These are phyloP conservation scores for Uropsilus gracilis DNA, from an alignment of 2,113 vertebrate genomes.

Conservation along the genomic window DNA sequence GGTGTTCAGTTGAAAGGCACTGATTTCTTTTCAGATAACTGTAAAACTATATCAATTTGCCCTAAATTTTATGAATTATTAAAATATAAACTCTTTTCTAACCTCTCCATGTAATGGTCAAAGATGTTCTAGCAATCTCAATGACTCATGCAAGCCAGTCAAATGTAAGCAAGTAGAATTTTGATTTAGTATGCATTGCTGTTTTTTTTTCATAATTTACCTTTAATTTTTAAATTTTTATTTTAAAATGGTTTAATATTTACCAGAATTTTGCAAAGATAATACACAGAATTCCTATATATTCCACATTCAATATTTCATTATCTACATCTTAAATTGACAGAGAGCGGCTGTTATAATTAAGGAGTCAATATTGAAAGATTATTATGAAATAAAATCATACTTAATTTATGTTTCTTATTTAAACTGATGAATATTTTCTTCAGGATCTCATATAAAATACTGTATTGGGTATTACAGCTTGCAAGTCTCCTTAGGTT, in stretches of 20 bases:
- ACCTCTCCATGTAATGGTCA: not conserved
- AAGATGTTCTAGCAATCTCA: not conserved
- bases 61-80: not conserved
- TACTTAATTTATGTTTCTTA: not conserved
- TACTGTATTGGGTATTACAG: not conserved
- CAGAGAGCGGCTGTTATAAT: not conserved
- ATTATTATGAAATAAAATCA: not conserved
- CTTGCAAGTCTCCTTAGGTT: not conserved
- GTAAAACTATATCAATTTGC: not conserved
- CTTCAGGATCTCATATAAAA: not conserved
- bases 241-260: not conserved
- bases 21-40: not conserved
- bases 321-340: not conserved
- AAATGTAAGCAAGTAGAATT: not conserved
- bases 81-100: not conserved
- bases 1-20: not conserved
- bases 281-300: not conserved
- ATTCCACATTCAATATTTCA: not conserved
- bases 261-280: slow-evolving; percentile 1
- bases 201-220: not conserved
- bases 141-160: not conserved
- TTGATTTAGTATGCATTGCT: not conserved
- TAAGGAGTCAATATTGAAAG: not conserved
- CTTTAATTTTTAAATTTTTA: slow-evolving; percentile 6
- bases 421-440: not conserved